phyloP scores from a whole-genome alignment of 2,113 vertebrate species.

The Condylura cristata region DNA sequence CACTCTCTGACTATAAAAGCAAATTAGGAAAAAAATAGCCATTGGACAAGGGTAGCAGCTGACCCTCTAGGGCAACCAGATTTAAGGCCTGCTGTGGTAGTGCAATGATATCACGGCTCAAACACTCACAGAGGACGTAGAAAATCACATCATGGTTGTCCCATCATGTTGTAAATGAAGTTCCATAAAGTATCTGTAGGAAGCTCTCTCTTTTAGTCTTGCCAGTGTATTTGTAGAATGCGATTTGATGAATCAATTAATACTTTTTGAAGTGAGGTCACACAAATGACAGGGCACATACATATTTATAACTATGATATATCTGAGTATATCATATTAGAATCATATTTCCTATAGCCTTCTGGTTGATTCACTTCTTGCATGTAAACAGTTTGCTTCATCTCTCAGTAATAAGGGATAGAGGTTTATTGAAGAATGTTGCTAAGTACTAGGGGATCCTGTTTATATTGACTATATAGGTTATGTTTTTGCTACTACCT shows the following conservation, averaged over 20 bases:
- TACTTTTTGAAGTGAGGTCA: background rate
- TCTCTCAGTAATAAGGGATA: background rate
- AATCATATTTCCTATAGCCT: too few relatives aligned
- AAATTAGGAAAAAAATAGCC: background rate
- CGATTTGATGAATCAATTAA: background rate
- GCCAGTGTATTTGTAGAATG: background rate
- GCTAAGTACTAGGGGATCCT: background rate
- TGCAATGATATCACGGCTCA: background rate
- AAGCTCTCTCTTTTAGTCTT: background rate
- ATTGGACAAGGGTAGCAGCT: background rate
- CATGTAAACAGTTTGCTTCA: background rate
- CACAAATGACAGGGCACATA: background rate
- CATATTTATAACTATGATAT: background rate
- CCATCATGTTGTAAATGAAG: background rate
- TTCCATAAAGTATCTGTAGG: background rate
- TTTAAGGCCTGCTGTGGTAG: slow-evolving; percentile 16
- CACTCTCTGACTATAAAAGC: slow-evolving; percentile 25
- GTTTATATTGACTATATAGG: background rate
- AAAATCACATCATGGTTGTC: background rate
- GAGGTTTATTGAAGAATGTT: background rate
- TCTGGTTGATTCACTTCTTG: too few relatives aligned
- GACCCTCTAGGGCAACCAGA: background rate
- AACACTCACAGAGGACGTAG: background rate
- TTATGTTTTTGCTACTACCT: background rate
- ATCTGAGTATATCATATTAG: too few relatives aligned